phyloP scores from a whole-genome alignment of 2,113 vertebrate genomes.

The Thalassoma bifasciatum region DNA sequence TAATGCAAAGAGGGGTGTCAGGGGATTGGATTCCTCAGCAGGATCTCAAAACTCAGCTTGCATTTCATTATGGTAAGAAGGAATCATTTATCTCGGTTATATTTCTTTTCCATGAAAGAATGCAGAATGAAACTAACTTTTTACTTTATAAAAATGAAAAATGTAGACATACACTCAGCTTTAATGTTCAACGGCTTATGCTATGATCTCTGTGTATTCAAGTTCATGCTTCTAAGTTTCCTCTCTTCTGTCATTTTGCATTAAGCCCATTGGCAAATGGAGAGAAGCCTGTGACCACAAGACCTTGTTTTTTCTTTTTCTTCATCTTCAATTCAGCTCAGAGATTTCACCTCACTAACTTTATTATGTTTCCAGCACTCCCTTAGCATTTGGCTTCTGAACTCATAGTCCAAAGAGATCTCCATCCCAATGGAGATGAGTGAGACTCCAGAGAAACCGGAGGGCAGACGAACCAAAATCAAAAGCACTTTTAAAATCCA shows the following conservation, averaged over 20 bases:
- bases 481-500: constrained; percentile 71
- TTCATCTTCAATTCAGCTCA: constrained; percentile 39
- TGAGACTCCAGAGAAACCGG: constrained; percentile 54
- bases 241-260: constrained; percentile 49
- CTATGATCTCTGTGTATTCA: constrained; percentile 34
- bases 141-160: neutral
- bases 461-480: constrained; percentile 67
- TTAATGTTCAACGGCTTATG: constrained; percentile 7
- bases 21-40: too few species aligned
- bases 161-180: constrained; percentile 2
- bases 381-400: constrained; percentile 70
- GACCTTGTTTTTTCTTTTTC: constrained; percentile 48
- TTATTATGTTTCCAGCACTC: constrained; percentile 60
- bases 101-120: neutral
- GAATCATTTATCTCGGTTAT: neutral
- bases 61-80: neutral
- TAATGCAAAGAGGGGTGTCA: too few species aligned
- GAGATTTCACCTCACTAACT: constrained; percentile 63
- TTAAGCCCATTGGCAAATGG: constrained; percentile 33
- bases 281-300: constrained; percentile 46
- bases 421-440: constrained; percentile 59
- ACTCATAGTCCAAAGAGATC: constrained; percentile 67
- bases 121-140: too few species aligned
- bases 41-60: too few species aligned
- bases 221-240: constrained; percentile 24